Percentiles rank a stretch among this genome's conserved stretches.
These are phyloP conservation scores for Climacteris rufus DNA, from an alignment of 2,113 vertebrate species.

Conservation along the genomic window DNA sequence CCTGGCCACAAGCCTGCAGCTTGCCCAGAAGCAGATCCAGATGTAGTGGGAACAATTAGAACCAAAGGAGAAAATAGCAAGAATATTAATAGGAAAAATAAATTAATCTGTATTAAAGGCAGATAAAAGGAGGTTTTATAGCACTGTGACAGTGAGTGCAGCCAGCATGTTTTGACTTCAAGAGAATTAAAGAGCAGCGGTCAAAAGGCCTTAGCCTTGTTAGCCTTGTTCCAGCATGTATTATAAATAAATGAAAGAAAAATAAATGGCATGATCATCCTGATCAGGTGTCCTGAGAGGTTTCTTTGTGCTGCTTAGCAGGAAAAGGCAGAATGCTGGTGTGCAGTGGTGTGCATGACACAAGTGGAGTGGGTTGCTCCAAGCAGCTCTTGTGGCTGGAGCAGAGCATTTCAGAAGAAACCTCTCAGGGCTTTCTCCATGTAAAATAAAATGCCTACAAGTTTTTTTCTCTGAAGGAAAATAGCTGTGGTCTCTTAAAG, in stretches of 20 bases:
- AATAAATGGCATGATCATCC: accelerated
- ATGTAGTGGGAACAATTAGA: neutral
- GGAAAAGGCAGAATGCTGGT: neutral
- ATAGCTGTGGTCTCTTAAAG: neutral
- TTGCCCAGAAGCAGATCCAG: neutral
- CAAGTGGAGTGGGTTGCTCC: accelerated
- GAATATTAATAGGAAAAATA: neutral
- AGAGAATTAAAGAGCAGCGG: neutral
- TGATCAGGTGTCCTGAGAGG: neutral
- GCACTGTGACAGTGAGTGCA: neutral
- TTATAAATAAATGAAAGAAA: neutral
- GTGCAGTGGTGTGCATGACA: neutral
- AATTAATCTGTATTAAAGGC: neutral
- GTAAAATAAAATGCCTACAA: neutral
- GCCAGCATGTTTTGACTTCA: neutral
- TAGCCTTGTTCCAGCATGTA: neutral
- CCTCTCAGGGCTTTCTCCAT: neutral
- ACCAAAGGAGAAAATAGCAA: neutral
- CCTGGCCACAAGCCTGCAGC: neutral
- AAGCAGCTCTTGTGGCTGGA: neutral
- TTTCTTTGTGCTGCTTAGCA: neutral
- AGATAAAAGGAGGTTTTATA: neutral
- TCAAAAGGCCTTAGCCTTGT: neutral
- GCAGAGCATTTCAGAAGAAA: neutral
- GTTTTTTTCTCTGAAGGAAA: neutral